Conservation (phyloP, 2,797 vertebrate species). For the Chloroceryle amazona region DNA sequence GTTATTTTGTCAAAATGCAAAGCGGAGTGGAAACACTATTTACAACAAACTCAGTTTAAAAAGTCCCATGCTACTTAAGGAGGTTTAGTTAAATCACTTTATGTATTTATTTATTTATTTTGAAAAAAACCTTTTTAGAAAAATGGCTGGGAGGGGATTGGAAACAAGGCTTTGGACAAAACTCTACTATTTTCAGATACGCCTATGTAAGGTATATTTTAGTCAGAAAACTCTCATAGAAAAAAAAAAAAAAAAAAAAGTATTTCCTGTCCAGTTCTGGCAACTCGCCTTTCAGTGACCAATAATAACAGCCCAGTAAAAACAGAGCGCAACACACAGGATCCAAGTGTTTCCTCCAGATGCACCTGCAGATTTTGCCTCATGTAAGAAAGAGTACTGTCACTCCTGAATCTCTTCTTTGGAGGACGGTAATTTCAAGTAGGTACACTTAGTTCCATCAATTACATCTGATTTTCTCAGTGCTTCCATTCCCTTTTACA, state of each 20-base stretch:
- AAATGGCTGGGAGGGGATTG: not conserved
- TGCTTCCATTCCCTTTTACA: not conserved
- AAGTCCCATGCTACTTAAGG: not conserved
- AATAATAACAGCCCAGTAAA: slow-evolving; percentile 56
- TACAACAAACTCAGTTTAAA: not conserved
- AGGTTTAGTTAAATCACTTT: not conserved
- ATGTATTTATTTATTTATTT: not conserved
- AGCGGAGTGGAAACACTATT: not conserved
- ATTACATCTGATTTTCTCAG: not conserved
- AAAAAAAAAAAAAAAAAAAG: not conserved
- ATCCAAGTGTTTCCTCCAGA: slow-evolving; percentile 73
- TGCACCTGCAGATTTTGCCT: slow-evolving; percentile 56
- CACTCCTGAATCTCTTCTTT: not conserved
- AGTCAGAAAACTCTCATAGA: not conserved
- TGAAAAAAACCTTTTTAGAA: not conserved
- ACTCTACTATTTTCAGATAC: not conserved
- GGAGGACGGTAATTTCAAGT: not conserved
- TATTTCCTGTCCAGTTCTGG: slow-evolving; percentile 48
- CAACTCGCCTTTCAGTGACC: slow-evolving; percentile 52
- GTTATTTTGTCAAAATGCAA: not conserved
- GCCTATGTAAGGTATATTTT: slow-evolving; percentile 17
- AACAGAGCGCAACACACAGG: slow-evolving; percentile 45
- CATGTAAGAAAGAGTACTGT: not conserved
- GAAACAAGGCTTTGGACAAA: not conserved
- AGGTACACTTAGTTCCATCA: not conserved